Evolutionary conservation across 92 coral and sea anemone species (phyloP).

Genomic region (Blastomussa wellsi): DNA sequence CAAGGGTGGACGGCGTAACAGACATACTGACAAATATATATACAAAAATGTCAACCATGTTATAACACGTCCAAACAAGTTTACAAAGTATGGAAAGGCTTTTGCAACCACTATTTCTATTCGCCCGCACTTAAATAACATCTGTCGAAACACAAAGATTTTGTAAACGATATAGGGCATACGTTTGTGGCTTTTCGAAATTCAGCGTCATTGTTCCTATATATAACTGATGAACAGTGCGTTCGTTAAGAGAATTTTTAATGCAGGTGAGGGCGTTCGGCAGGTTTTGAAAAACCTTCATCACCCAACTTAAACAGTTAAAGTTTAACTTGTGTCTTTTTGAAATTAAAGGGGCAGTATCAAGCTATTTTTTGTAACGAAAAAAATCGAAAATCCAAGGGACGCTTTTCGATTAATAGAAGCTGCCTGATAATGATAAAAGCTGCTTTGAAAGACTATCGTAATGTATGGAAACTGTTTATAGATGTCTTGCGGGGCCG

Average conservation of each 20-base stretch:
- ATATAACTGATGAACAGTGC: not conserved
- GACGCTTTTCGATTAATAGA: too few species aligned
- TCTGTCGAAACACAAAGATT: not conserved
- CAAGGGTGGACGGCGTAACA: not conserved
- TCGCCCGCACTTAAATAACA: not conserved
- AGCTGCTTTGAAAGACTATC: too few species aligned
- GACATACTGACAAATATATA: not conserved
- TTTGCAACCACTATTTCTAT: not conserved
- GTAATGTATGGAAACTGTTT: too few species aligned
- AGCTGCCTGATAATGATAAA: too few species aligned
- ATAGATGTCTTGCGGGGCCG: too few species aligned
- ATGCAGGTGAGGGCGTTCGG: not conserved
- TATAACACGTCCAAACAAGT: not conserved
- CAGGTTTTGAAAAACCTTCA: not conserved
- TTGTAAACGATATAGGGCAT: not conserved
- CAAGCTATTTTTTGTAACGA: too few species aligned
- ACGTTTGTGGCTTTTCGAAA: not conserved
- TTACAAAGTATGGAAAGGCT: not conserved
- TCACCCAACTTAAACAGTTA: not conserved
- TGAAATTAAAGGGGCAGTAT: too few species aligned
- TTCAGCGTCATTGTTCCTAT: not conserved
- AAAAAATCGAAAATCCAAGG: too few species aligned
- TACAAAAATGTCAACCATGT: not conserved
- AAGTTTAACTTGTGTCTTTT: not conserved
- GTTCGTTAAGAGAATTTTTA: not conserved